Conservation (phyloP, 1,140 invertebrate species). For the Drosophila sechellia region DNA sequence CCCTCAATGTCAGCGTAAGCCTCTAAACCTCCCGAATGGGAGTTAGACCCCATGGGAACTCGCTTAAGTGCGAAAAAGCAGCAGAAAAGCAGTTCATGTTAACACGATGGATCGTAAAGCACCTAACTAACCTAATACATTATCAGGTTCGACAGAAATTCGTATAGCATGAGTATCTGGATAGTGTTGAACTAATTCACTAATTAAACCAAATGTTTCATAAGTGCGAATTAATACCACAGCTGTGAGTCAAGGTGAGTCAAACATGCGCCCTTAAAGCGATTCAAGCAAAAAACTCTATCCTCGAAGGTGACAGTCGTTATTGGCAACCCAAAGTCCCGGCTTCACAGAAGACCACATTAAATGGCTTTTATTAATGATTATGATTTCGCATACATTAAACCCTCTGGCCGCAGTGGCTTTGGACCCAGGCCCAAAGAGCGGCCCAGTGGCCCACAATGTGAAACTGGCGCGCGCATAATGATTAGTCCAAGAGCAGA, state of each 20-base stretch:
- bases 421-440: slow-evolving; percentile 5
- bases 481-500: slow-evolving; percentile 46
- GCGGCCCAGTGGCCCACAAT: slow-evolving; percentile 33
- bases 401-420: slow-evolving; percentile 30
- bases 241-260: background rate
- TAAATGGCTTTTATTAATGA: slow-evolving; percentile 77
- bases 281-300: background rate
- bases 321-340: slow-evolving; percentile 17
- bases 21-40: background rate
- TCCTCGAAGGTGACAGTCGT: slow-evolving; percentile 7
- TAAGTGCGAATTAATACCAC: background rate
- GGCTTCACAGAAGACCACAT: slow-evolving; percentile 58
- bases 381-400: slow-evolving; percentile 70
- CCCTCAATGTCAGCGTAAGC: slow-evolving; percentile 1
- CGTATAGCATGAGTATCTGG: too few species aligned
- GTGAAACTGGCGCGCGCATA: slow-evolving; percentile 53
- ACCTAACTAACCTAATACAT: background rate
- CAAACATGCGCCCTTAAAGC: background rate
- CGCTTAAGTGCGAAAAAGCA: slow-evolving; percentile 50
- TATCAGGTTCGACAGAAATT: too few species aligned
- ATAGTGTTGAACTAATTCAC: too few species aligned
- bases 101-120: background rate
- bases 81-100: slow-evolving; percentile 19
- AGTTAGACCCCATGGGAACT: slow-evolving; percentile 29
- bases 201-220: too few species aligned